phyloP scores from a whole-genome alignment of 2,888 invertebrate species.

The Aradus depressus region DNA sequence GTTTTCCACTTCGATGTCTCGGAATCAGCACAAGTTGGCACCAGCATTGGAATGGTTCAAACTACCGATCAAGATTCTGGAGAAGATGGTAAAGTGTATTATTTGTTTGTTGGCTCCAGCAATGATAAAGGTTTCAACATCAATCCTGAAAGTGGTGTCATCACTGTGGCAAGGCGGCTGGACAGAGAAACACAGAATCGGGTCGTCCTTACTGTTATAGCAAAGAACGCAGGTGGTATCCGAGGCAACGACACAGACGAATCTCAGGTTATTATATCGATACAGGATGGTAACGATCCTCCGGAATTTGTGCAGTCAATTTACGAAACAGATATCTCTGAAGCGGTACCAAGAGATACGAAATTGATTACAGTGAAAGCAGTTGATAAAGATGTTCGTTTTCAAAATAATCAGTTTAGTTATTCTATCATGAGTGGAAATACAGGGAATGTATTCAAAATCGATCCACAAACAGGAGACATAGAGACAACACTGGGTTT shows the following conservation, averaged over 20 bases:
- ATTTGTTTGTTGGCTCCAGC: slow-evolving; percentile 85
- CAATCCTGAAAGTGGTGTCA: slow-evolving; percentile 69
- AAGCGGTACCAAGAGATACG: slow-evolving; percentile 64
- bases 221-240: slow-evolving; percentile 89
- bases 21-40: slow-evolving; percentile 78
- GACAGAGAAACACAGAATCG: slow-evolving; percentile 82
- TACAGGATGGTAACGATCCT: slow-evolving; percentile 93
- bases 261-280: slow-evolving; percentile 83
- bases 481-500: slow-evolving; percentile 61
- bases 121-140: slow-evolving; percentile 84
- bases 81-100: slow-evolving; percentile 77
- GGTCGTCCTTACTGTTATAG: slow-evolving; percentile 80
- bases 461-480: slow-evolving; percentile 75
- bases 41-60: slow-evolving; percentile 72
- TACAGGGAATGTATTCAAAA: slow-evolving; percentile 66
- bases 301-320: slow-evolving; percentile 73
- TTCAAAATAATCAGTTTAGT: slow-evolving; percentile 83
- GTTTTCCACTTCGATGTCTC: slow-evolving; percentile 88
- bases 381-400: slow-evolving; percentile 79
- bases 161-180: slow-evolving; percentile 67
- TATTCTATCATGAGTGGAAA: slow-evolving; percentile 82
- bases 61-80: slow-evolving; percentile 84
- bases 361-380: slow-evolving; percentile 69
- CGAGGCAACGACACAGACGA: slow-evolving; percentile 91
- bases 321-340: slow-evolving; percentile 70